These are phyloP conservation scores for Macrosteles quadrilineatus DNA, from an alignment of 1,140 invertebrate species.

Conservation along the genomic window DNA sequence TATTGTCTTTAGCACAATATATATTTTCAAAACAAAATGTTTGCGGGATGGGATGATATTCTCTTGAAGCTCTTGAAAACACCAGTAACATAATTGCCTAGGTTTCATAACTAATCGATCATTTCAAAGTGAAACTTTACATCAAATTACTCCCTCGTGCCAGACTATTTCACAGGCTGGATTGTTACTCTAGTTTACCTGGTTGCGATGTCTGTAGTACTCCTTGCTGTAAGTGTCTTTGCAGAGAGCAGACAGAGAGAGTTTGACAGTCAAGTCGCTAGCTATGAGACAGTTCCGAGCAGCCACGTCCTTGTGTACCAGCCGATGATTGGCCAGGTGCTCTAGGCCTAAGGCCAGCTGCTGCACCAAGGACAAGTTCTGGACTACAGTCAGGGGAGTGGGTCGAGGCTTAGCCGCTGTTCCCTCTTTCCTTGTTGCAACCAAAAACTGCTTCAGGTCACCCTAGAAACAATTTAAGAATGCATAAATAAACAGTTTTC, in stretches of 20 bases:
- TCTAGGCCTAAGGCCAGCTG: constrained; percentile 87
- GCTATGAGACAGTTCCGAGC: constrained; percentile 91
- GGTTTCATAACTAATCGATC: no score
- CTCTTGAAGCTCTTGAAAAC: no score
- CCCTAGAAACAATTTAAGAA: constrained; percentile 68
- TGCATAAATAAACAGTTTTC: no score
- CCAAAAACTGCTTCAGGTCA: constrained; percentile 91
- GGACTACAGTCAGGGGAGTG: constrained; percentile 53
- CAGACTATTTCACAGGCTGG: no score
- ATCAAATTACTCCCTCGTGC: no score
- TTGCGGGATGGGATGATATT: no score
- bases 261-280: constrained; percentile 79
- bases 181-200: no score
- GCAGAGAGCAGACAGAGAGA: constrained; percentile 77
- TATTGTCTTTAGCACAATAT: no score
- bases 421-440: constrained; percentile 64
- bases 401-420: constrained; percentile 48
- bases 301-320: constrained; percentile 87
- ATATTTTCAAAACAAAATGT: no score
- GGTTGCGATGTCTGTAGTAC: constrained; percentile 78
- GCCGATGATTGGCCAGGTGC: constrained; percentile 70
- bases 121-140: no score
- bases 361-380: constrained; percentile 69
- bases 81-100: no score
- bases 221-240: constrained; percentile 85